Conservation (phyloP, 2,888 invertebrate genomes). For the Frankliniella intonsa region DNA sequence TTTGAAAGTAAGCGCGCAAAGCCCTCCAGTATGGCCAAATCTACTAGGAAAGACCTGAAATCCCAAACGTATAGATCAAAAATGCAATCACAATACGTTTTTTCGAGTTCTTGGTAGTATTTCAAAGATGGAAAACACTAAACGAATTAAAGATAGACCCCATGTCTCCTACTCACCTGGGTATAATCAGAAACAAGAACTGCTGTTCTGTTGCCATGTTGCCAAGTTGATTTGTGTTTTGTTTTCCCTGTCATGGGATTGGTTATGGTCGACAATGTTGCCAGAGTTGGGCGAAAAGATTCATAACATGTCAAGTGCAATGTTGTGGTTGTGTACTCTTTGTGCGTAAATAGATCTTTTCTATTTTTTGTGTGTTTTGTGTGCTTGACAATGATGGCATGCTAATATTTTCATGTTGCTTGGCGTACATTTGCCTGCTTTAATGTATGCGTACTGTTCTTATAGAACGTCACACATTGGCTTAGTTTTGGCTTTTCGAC, state of each 20-base stretch:
- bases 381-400: neutral
- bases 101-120: too few species aligned
- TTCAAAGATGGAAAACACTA: too few species aligned
- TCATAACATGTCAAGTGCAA: constrained; percentile 15
- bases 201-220: neutral
- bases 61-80: too few species aligned
- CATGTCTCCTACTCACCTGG: too few species aligned
- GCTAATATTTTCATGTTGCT: neutral
- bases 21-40: too few species aligned
- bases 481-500: constrained; percentile 1
- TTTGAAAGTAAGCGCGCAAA: too few species aligned
- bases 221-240: neutral
- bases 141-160: too few species aligned
- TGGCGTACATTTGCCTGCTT: neutral
- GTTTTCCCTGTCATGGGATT: neutral
- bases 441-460: neutral
- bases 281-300: neutral
- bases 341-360: neutral
- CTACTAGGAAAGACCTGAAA: too few species aligned
- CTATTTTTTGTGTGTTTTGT: neutral
- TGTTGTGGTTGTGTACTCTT: neutral
- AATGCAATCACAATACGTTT: too few species aligned
- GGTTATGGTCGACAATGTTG: neutral
- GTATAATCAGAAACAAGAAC: too few species aligned
- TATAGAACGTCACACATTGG: neutral